Base-by-base conservation (phyloP, 2,888 invertebrate genomes). In the Caenorhabditis sulstoni region DNA sequence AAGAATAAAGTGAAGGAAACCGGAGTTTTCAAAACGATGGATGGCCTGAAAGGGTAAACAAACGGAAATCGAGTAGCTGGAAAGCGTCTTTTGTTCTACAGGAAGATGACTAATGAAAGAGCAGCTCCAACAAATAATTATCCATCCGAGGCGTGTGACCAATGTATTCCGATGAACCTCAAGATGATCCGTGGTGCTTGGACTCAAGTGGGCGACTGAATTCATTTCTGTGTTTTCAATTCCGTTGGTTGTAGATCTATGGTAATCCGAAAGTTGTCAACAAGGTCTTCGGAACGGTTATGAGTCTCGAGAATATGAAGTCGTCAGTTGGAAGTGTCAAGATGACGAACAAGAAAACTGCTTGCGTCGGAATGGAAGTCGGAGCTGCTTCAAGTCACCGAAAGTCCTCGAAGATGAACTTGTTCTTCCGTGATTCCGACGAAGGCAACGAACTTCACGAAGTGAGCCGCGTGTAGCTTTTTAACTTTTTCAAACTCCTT, bases 281-380 rank as follows among this genome's bases (percentile, higher is more conserved):
- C 77, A 85, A 87, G 64, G 86, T 85, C 1, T 88, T 83, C 67
- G 82, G 85, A 37, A 88, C 87, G 1, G 64, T 87, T 0, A 83
- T 87, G 83, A 84, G 82, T 50, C 70, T 87, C 49, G 77, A 83
- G 37, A 74, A 82, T 22, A 68, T 79, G 41, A 79, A 59, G 18
- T 55, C 74, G 0, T 68, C 74, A 2, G 64, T 61, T 9, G 67
- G 74, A 52, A 85, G 81, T 14, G 58, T 81, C 37, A 80, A 83
- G 45, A 76, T 85, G 68, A 66, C 79, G 9, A 78, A 61, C 18
- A 84, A 84, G 64, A 84, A 81, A 44, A 81, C 84, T 1, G 67
- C 85, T 1, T 87, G 87, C 47, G 84, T 87, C 11, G 87, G 87
- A 76, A 75, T 86, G 80, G 87, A 87, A 79, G 62, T 85, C 49